Evolutionary conservation across 2,797 vertebrate genomes (phyloP).

Genomic region (Catharus ustulatus): DNA sequence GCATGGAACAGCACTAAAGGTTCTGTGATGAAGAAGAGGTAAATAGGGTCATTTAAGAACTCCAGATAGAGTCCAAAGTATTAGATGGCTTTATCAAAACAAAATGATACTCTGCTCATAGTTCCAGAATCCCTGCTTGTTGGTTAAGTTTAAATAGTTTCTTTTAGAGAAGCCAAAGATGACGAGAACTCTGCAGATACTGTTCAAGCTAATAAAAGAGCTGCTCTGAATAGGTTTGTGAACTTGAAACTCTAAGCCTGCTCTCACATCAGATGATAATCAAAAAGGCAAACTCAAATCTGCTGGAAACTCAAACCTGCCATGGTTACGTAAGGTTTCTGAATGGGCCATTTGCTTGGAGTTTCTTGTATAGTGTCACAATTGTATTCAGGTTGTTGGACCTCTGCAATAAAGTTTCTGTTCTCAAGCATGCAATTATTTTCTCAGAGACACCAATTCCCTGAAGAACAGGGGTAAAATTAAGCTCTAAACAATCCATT

Average conservation of each 20-base stretch:
- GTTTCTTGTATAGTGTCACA: slow-evolving; percentile 62
- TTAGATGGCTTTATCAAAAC: slow-evolving; percentile 59
- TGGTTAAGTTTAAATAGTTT: slow-evolving; percentile 76
- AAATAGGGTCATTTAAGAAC: slow-evolving; percentile 71
- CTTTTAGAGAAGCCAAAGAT: slow-evolving; percentile 74
- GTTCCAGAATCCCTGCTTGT: slow-evolving; percentile 63
- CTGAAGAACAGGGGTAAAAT: slow-evolving; percentile 46
- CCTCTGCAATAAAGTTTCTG: slow-evolving; percentile 56
- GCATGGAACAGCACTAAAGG: slow-evolving; percentile 58
- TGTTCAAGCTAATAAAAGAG: slow-evolving; percentile 72
- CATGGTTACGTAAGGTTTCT: slow-evolving; percentile 72
- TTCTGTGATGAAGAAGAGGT: slow-evolving; percentile 28
- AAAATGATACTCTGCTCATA: slow-evolving; percentile 68
- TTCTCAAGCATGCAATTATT: slow-evolving; percentile 50
- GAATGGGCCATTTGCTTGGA: slow-evolving; percentile 71
- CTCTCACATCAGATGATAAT: slow-evolving; percentile 78
- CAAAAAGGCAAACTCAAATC: slow-evolving; percentile 74
- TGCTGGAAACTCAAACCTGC: slow-evolving; percentile 78
- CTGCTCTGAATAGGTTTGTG: slow-evolving; percentile 73
- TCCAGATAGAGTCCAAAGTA: slow-evolving; percentile 67
- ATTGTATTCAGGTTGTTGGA: slow-evolving; percentile 67
- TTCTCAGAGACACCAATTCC: slow-evolving; percentile 50
- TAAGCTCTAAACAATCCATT: slow-evolving; percentile 43
- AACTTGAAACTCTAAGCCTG: slow-evolving; percentile 77
- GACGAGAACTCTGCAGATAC: slow-evolving; percentile 64